Conservation (phyloP, 2,888 invertebrate species). For the Pristionchus arcanus region DNA sequence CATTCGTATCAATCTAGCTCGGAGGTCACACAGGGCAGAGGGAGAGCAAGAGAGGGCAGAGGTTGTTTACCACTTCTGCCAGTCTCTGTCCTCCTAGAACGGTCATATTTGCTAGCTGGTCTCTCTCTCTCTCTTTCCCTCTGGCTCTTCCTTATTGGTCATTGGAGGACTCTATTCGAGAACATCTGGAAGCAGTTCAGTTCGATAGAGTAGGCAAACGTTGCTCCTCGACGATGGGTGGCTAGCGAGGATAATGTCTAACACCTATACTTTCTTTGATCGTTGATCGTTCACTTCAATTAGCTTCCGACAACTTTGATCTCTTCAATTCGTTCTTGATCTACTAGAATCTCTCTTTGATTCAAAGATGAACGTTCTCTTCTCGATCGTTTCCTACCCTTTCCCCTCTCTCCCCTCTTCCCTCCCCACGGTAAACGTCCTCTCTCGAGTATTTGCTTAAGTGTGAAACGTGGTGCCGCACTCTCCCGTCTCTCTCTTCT, state of each 20-base stretch:
- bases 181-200: no score
- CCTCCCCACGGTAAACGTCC: not conserved
- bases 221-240: no score
- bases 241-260: no score
- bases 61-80: not conserved
- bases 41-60: not conserved
- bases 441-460: constrained; percentile 48
- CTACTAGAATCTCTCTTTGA: not conserved
- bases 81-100: not conserved
- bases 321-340: not conserved
- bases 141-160: not conserved
- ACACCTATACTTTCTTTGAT: no score
- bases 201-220: no score
- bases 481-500: not conserved
- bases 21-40: not conserved
- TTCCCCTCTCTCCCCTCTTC: not conserved
- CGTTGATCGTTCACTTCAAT: not conserved
- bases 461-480: constrained; percentile 48
- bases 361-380: constrained; percentile 6
- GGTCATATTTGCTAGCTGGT: not conserved
- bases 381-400: not conserved
- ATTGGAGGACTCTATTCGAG: not conserved
- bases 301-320: not conserved
- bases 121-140: not conserved
- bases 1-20: not conserved